Base-by-base conservation (phyloP, 2,113 vertebrate species). In the Tretioscincus oriximinensis region DNA sequence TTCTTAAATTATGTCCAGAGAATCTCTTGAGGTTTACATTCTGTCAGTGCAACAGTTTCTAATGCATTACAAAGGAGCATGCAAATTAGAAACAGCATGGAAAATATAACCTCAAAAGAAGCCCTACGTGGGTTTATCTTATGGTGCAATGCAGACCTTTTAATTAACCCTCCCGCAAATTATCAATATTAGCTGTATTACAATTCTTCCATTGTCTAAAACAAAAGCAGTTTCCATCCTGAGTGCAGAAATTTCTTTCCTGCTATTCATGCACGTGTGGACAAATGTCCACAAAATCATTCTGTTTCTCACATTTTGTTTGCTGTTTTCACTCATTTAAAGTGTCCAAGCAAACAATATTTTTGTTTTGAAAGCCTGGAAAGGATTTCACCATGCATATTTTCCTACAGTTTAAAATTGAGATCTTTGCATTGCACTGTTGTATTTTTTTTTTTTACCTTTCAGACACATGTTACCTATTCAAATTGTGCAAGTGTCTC, bases 61-160 rank as follows among this genome's bases (percentile, higher is more conserved):
- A 79, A 35, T 16, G 64, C 65, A 70, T 5, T 79, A 74, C 41
- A 63, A 65, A 77, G 76, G 60, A 54, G 14, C 28, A 51, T 41
- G 71, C 45, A 82, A 31, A 60, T 45, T 20, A 71, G 35, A n/a
- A 21, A 66, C 24, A 67, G 45, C 68, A 31, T 68, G 68, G 49
- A 75, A 77, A 77, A 71, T 69, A 72, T 51, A 77, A 75, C 69
- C 75, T 74, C 41, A 54, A 67, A 84, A 54, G 20, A 51, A 45
- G 77, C 29, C 28, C 80, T 63, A 80, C 4, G 28, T 20, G 22
- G 61, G 11, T 69, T 24, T 76, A 41, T 63, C n/a, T 69, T 60
- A 35, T 31, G n/a, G 21, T 79, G 72, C 60, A 78, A 49, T 75
- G 63, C n/a, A 82, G 80, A 65, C 80, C 80, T 82, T 81, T 26